phyloP scores from a whole-genome alignment of 1,140 invertebrate genomes.

The Eurosta solidaginis region DNA sequence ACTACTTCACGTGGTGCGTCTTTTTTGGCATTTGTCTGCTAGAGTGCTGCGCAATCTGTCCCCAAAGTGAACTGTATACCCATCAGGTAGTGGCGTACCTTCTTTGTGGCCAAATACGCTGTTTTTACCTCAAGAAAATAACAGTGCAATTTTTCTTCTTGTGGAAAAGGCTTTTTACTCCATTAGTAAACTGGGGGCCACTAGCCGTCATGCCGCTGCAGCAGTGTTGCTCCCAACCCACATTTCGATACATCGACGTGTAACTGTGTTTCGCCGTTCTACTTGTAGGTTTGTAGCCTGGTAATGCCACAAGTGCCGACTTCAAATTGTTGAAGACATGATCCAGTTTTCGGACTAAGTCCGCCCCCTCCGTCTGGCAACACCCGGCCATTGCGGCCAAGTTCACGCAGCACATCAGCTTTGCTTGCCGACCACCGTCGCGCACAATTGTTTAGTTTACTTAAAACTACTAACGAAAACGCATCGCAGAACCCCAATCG shows the following conservation, averaged over 20 bases:
- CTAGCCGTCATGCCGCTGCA: slow-evolving; percentile 36
- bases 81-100: slow-evolving; percentile 51
- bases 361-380: no score
- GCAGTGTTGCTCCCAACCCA: slow-evolving; percentile 47
- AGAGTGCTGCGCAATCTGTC: slow-evolving; percentile 55
- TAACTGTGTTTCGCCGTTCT: slow-evolving; percentile 39
- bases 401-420: no score
- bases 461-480: no score
- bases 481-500: no score
- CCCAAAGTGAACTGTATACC: no score
- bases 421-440: no score
- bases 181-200: neutral
- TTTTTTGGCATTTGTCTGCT: slow-evolving; percentile 52
- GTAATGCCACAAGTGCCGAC: neutral
- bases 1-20: slow-evolving; percentile 44
- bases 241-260: no score
- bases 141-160: slow-evolving; percentile 29
- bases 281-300: neutral
- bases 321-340: no score
- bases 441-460: no score
- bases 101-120: slow-evolving; percentile 46
- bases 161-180: neutral
- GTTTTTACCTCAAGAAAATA: no score
- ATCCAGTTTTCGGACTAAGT: no score
- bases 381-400: no score